Base-by-base conservation (phyloP, 2,888 invertebrate genomes). In the Eilema griseolum region DNA sequence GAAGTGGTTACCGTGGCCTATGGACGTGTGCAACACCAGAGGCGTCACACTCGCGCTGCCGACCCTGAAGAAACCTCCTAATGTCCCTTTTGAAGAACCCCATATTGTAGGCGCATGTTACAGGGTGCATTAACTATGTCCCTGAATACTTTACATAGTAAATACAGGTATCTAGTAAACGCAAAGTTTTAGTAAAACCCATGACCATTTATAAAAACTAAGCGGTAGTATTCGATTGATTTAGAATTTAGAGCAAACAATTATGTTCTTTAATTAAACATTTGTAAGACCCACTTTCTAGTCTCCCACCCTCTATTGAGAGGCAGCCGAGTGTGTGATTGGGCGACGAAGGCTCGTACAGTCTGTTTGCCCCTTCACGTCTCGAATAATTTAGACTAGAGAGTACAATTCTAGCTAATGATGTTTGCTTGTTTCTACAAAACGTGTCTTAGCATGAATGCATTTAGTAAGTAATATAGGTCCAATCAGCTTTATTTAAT, bases 301-400 rank as follows among this genome's bases (percentile, higher is more conserved):
- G 83, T 68, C 74, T 77, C 79, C 81, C 79, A 67, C 80, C 78
- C 84, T 87, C 89, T 90, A 92, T 90, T 88, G 89, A 88, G 85
- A 89, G 79, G 75, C 88, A 92, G 85, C 90, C 85, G 87, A 90
- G 90, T 91, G 90, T 91, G 89, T 92, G 90, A 93, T 93, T 91
- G 87, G 86, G 85, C 85, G 88, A 89, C 85, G 87, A 86, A 86
- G 86, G 83, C 85, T 73, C 69, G 62, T 72, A 56, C 65, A 76
- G 75, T 76, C 81, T 87, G 84, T 87, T 85, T 83, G 81, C 80
- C 77, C 67, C 73, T 83, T 86, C 83, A 82, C 68, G 70, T 76
- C 61, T 68, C 65, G 66, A 73, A 79, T 77, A 82, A 76, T 80
- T 82, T 75, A 72, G 66, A 71, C 72, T 74, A 70, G 71, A 61